Evolutionary conservation across 2,797 vertebrate genomes (phyloP).

Genomic region (Ispidina picta): DNA sequence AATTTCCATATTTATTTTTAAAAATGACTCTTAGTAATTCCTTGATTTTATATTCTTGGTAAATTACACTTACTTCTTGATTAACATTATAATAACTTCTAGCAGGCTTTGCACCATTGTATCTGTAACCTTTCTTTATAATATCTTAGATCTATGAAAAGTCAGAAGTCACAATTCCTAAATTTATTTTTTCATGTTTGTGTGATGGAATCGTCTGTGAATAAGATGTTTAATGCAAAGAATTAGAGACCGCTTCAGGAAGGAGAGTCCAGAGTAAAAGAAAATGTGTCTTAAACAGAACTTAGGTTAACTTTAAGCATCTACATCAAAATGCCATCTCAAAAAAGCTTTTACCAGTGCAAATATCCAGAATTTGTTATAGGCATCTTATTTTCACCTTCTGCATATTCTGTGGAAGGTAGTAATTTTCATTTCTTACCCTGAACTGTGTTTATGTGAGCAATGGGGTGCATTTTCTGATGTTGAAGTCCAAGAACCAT

Average conservation of each 20-base stretch:
- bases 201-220: neutral
- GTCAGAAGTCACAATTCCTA: neutral
- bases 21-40: neutral
- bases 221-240: neutral
- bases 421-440: neutral
- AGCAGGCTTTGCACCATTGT: neutral
- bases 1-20: neutral
- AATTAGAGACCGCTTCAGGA: neutral
- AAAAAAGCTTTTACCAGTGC: neutral
- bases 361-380: neutral
- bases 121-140: neutral
- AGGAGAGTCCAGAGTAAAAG: neutral
- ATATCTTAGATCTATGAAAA: neutral
- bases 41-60: neutral
- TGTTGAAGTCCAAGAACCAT: neutral
- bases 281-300: neutral
- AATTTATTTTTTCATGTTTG: neutral
- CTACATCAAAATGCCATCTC: neutral
- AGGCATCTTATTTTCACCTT: neutral
- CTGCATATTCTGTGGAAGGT: neutral
- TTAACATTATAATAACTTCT: neutral
- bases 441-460: neutral
- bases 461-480: neutral
- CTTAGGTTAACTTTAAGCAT: neutral
- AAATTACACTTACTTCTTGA: neutral